Evolutionary conservation across 1,140 invertebrate genomes (phyloP), one percentile per base, ranked within the genome.

Genomic region (Elymnias hypermnestra): DNA sequence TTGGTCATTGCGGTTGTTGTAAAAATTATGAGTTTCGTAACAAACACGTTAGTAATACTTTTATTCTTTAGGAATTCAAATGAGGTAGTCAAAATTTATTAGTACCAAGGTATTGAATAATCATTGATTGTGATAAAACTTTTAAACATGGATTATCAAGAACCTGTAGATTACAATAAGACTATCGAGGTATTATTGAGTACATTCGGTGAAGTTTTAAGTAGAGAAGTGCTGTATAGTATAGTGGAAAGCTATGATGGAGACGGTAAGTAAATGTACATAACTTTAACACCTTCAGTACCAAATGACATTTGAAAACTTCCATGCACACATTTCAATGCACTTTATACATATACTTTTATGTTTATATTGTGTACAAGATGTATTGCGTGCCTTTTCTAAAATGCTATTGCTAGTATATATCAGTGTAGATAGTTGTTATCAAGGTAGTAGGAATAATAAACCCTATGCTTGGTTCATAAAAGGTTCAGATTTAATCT

Each of bases 201-300:
- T 31, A 72, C 76, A 43, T 83, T 83, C 45, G 68, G 66, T 5
- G 43, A 69, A 51, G 48, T 77, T 9, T 26, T 78, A 25, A 64
- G 28, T 47, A 57, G 48, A 57, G 74, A 83, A 43, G 63, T 64
- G 5, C 65, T 78, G 22, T 43, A 48, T 29, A 42, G 63, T 21
- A 53, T 83, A 15, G 63, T 75, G 8, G 71, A 75, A 42, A 70
- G 58, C 49, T 83, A 60, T 43, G 61, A 49, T 5, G 76, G 74
- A 13, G 65, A 81, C 50, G 38, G 79, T 83, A 63, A 83, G 79
- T 82, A 52, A 12, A 40, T 37, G 10, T 39, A 39, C 17, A 4
- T 3, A 8, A 15, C 5, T 25, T 3, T 25, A 6, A 0, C 8
- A 22, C 5, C 1, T 22, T 22, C n/a, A n/a, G n/a, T n/a, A n/a